These are phyloP conservation scores for Geotrypetes seraphini DNA, from an alignment of 2,797 vertebrate species.

Conservation along the genomic window DNA sequence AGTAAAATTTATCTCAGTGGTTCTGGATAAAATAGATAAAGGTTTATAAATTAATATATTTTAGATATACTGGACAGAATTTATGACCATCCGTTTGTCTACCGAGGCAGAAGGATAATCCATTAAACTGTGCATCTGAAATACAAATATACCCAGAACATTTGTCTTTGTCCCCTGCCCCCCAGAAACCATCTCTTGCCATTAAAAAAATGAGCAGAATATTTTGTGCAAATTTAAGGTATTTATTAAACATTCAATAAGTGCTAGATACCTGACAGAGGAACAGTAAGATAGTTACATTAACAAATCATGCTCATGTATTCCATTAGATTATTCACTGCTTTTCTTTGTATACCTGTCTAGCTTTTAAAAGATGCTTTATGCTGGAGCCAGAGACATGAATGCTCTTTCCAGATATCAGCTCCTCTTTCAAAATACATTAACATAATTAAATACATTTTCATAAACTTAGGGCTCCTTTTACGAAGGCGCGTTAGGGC, in stretches of 20 bases:
- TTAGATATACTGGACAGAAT: conserved; percentile 21
- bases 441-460: conserved; percentile 27
- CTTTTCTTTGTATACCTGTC: conserved; percentile 19
- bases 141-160: conserved; percentile 11
- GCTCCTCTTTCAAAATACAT: conserved; percentile 7
- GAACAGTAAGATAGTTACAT: conserved; percentile 16
- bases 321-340: conserved; percentile 17
- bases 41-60: conserved; percentile 30
- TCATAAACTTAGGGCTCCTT: no score
- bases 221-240: conserved; percentile 17
- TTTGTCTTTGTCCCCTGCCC: no score
- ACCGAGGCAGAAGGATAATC: conserved; percentile 25
- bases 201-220: conserved; percentile 15
- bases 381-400: conserved; percentile 17
- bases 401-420: conserved; percentile 22
- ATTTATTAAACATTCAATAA: conserved; percentile 26
- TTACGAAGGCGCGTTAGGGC: no score
- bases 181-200: conserved; percentile 5
- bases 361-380: conserved; percentile 20
- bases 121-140: conserved; percentile 20
- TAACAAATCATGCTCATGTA: conserved; percentile 5
- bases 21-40: conserved; percentile 20
- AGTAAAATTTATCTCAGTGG: conserved; percentile 27
- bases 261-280: conserved; percentile 20
- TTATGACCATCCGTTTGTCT: conserved; percentile 19